Conservation (phyloP, 2,888 invertebrate genomes). For the Calliphora vomitoria region DNA sequence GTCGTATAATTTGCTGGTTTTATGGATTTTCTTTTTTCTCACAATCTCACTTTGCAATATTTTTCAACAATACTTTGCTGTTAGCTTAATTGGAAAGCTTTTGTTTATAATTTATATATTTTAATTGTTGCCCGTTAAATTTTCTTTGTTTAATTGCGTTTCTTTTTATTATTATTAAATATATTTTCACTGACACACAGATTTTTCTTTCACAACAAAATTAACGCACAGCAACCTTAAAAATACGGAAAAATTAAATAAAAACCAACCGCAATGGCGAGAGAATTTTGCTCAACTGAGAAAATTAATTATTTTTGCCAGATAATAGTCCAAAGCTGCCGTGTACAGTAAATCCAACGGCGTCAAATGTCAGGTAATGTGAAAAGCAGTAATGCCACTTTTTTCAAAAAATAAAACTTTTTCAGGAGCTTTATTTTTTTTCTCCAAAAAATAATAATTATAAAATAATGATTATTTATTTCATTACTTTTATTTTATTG, state of each 20-base stretch:
- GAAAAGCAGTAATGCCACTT: neutral
- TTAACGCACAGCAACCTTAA: slow-evolving; percentile 63
- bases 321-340: slow-evolving; percentile 30
- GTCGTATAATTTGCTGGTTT: slow-evolving; percentile 41
- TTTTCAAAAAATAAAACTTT: no score
- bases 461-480: no score
- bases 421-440: no score
- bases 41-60: slow-evolving; percentile 18
- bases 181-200: slow-evolving; percentile 47
- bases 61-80: slow-evolving; percentile 8
- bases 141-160: slow-evolving; percentile 59
- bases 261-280: slow-evolving; percentile 48
- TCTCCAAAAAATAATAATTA: no score
- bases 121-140: slow-evolving; percentile 64
- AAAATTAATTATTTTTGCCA: slow-evolving; percentile 57
- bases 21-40: slow-evolving; percentile 34
- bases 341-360: neutral
- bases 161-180: slow-evolving; percentile 39
- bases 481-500: no score
- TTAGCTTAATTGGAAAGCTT: slow-evolving; percentile 35
- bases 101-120: slow-evolving; percentile 58
- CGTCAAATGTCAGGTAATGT: neutral
- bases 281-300: slow-evolving; percentile 71
- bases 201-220: slow-evolving; percentile 57
- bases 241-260: slow-evolving; percentile 23